These are phyloP conservation scores for Gryllus longicercus DNA, from an alignment of 2,888 invertebrate species.

Conservation along the genomic window DNA sequence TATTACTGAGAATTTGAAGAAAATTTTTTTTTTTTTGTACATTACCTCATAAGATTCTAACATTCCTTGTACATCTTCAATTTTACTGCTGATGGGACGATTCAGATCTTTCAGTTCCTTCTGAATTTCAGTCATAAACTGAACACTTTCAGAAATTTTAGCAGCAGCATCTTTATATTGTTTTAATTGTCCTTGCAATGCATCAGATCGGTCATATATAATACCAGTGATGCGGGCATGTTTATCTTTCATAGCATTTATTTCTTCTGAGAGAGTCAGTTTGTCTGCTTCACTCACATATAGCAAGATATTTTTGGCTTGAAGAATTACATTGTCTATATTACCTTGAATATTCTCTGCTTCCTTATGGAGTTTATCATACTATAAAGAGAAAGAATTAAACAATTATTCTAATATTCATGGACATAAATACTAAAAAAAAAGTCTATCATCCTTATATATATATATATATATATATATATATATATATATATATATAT, in stretches of 20 bases:
- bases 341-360: conserved; percentile 67
- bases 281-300: conserved; percentile 83
- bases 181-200: conserved; percentile 71
- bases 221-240: conserved; percentile 69
- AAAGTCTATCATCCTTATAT: too few relatives aligned
- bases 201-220: conserved; percentile 70
- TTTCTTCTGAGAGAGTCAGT: conserved; percentile 73
- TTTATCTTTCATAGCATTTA: conserved; percentile 74
- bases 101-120: conserved; percentile 76
- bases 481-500: too few relatives aligned
- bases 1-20: background rate
- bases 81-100: conserved; percentile 80
- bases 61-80: conserved; percentile 85
- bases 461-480: too few relatives aligned
- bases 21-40: background rate
- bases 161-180: conserved; percentile 78
- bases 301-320: conserved; percentile 74
- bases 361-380: conserved; percentile 72
- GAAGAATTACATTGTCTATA: conserved; percentile 71
- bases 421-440: too few relatives aligned
- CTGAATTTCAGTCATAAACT: conserved; percentile 78
- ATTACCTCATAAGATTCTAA: conserved; percentile 66
- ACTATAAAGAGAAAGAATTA: conserved; percentile 46
- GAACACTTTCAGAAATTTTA: conserved; percentile 72
- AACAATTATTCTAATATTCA: too few relatives aligned